A percentile compares a stretch with the other conserved stretches of the same genome.
phyloP scores from a whole-genome alignment of 1,140 invertebrate species.

The Dendroctonus valens region DNA sequence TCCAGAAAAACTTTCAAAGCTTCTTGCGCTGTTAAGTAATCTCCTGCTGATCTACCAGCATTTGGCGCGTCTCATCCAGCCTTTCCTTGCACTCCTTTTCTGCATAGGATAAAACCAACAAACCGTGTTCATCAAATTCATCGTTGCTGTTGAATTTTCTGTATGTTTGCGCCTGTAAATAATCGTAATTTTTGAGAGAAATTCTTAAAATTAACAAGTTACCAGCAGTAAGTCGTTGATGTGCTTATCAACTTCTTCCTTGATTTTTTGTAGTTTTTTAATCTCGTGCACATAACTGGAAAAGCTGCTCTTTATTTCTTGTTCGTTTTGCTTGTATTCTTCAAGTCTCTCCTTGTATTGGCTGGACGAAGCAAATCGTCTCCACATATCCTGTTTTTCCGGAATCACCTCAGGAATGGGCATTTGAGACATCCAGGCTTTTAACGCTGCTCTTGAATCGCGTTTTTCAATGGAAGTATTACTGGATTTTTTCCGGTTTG shows the following conservation, averaged over 20 bases:
- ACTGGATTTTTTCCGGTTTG: conserved; percentile 5
- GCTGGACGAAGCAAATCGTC: conserved; percentile 6
- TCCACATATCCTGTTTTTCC: conserved; percentile 24
- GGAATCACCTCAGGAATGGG: conserved; percentile 18
- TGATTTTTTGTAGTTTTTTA: conserved; percentile 17
- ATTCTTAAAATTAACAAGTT: not conserved
- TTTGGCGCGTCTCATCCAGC: conserved; percentile 15
- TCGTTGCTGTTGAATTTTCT: conserved; percentile 27
- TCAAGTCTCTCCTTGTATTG: conserved; percentile 26
- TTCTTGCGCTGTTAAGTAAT: conserved; percentile 36
- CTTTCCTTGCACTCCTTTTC: conserved; percentile 34
- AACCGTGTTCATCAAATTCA: conserved; percentile 25
- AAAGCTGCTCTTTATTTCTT: conserved; percentile 13
- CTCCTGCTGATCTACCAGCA: conserved; percentile 41
- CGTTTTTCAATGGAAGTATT: conserved; percentile 7
- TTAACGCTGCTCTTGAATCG: conserved; percentile 14
- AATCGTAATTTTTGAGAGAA: not conserved
- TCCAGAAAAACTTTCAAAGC: conserved; percentile 38
- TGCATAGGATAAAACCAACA: conserved; percentile 5
- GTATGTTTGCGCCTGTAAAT: conserved; percentile 30
- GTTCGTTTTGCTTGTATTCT: conserved; percentile 33
- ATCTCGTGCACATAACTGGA: conserved; percentile 20
- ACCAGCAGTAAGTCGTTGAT: conserved; percentile 27
- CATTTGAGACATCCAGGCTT: not conserved
- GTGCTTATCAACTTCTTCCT: conserved; percentile 19